Conservation (phyloP, 2,113 vertebrate species). For the Salvelinus namaycush region DNA sequence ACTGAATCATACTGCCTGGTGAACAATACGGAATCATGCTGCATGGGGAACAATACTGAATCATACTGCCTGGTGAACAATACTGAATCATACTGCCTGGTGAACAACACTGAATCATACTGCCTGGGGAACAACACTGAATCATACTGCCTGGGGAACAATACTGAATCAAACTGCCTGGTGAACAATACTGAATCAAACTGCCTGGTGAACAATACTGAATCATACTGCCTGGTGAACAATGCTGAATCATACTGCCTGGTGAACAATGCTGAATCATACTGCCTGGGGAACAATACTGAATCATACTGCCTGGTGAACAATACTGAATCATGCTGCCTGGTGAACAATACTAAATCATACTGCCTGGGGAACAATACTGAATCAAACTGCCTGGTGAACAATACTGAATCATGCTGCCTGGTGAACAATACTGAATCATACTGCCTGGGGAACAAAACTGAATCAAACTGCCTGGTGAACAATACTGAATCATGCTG, state of each 20-base stretch:
- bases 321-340: slow-evolving; percentile 13
- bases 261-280: not conserved
- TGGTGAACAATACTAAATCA: slow-evolving; percentile 11
- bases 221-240: no score
- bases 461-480: slow-evolving; percentile 13
- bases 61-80: no score
- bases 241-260: no score
- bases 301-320: slow-evolving; percentile 12
- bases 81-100: no score
- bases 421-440: not conserved
- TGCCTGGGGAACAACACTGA: no score
- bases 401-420: slow-evolving; percentile 14
- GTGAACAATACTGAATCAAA: not conserved
- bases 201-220: no score
- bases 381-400: slow-evolving; percentile 16
- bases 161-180: not conserved
- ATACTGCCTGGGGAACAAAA: slow-evolving; percentile 2
- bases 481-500: slow-evolving; percentile 13
- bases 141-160: no score
- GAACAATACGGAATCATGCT: no score
- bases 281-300: slow-evolving; percentile 6
- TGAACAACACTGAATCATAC: no score
- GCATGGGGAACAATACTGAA: no score
- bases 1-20: no score
- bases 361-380: not conserved